Base-by-base conservation (phyloP, 1,140 invertebrate species). In the Prorops nasuta region DNA sequence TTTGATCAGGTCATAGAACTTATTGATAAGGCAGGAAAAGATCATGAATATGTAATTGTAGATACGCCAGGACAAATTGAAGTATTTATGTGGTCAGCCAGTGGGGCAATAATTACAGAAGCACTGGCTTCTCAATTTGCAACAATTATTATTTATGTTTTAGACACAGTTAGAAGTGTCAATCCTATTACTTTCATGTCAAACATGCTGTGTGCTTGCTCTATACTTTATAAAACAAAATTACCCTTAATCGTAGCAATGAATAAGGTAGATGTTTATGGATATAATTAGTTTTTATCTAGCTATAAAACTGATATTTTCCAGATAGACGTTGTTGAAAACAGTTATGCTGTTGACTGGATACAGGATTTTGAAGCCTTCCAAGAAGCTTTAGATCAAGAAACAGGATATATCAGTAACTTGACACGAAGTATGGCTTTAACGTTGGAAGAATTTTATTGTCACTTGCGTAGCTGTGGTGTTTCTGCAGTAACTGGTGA, bases 41-140 rank as follows among this genome's bases (percentile, higher is more conserved):
- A 87, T 35, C 83, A 87, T 63, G 88, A 93, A 51, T 90, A 92
- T 76, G 89, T 95, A 54, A 80, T 99, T 35, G 83, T 99, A 49
- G 98, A 99, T 76, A 99, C 98, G n/a, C 98, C 97, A 43, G 94
- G 89, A 43, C 96, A 98, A 82, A 97, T 98, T 64, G 96, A 99
- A 83, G 96, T 98, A 1, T 99, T 99, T 66, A 98, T 95, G 19
- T 99, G 97, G 97, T 98, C 95, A 53, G 96, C 96, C 0, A 99
- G 96, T 28, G 97, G 97, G 8, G 88, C 87, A 14, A 98, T 99
- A 57, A 94, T 99, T 52, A 97, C 96, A 14, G 96, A 98, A 79
- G 79, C 94, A 2, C 74, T 99, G 40, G 96, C 96, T 2, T 90
- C 94, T 8, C 80, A 86, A 37, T 95, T 96, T 74, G 96, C 96